Base-by-base conservation (phyloP, 2,797 vertebrate genomes). In the Typhlichthys eigenmanni region DNA sequence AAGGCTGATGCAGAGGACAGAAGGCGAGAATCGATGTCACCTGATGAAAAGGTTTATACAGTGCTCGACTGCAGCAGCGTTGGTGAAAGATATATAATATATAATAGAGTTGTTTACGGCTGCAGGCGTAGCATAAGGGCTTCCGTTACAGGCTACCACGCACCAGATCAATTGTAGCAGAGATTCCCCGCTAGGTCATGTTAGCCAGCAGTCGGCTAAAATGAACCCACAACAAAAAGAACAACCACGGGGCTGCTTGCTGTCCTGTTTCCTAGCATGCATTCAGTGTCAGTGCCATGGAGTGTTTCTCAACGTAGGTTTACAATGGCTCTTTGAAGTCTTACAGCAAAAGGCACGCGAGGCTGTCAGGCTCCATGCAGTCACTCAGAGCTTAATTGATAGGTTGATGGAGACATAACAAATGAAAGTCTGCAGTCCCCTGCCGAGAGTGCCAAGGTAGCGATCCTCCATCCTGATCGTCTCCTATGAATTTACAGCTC, bases 371-470 rank as follows among this genome's bases (percentile, higher is more conserved):
- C 62, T 81, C 55, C 71, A 72, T 75, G 71, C 74, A 66, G 77
- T 77, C 52, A 61, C 87, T 86, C 73, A 83, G 74, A 87, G 87
- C 75, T 85, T 89, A 90, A 91, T 87, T 87, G 83, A 91, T 88
- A 71, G 83, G 75, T 84, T 87, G 81, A 87, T 76, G 68, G 80
- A 83, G 72, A 83, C 75, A 64, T 66, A 69, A 62, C 60, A 76
- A 72, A 69, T 67, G 61, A 71, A 51, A 69, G 56, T 76, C 70
- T 59, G 53, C 7, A 14, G 64, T 72, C 71, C 78, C 85, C 81
- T 65, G 70, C 76, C 73, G 83, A 43, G 76, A 64, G 60, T 69
- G 78, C 71, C 45, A 55, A 77, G 71, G 70, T 66, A 75, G 63
- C 62, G 64, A 80, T 75, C 75, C 60, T 64, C 47, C 24, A 64